Evolutionary conservation across 1,140 invertebrate genomes (phyloP), one percentile per base, ranked within the genome.

Genomic region (Drosophila paulistorum): DNA sequence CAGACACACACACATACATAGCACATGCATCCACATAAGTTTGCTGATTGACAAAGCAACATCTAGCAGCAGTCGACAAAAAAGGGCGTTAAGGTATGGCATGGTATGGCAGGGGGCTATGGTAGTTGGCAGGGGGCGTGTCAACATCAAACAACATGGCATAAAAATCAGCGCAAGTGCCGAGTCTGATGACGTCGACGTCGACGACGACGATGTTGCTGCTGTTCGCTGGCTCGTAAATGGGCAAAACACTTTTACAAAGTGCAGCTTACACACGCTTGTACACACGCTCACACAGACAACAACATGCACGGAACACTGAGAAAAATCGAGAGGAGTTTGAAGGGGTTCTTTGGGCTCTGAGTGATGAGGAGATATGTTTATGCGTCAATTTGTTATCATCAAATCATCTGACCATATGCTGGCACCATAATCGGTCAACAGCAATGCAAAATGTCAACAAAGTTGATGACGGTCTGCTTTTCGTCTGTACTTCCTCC

Each of bases 171-270:
- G 71, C 74, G 71, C 58, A 70, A 65, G 61, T 75, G 74, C 55
- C 68, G 71, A 64, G 70, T 41, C 71, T 61, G 79, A 62, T 68
- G 41, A 14, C 72, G 60, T n/a, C 51, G 55, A 58, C 35, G 54
- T 51, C 37, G 65, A 65, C 54, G 45, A 48, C 30, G 55, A 60
- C 35, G 66, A 69, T 17, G 45, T 23, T 51, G 57, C 58, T 68
- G 67, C 30, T 70, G 83, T 66, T 77, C 79, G 77, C 72, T 86
- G 83, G 72, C 69, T 86, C 79, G 83, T 87, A 86, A 86, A 86
- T 87, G 83, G 83, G 79, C 83, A 86, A 86, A 86, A 86, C 83
- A 86, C 83, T 87, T 87, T 82, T 79, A 87, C 79, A 86, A 86
- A 87, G 83, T 86, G 83, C 83, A 86, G 73, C 65, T 68, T 68